Evolutionary conservation across 2,113 vertebrate species (phyloP).

Genomic region (Microcebus murinus): DNA sequence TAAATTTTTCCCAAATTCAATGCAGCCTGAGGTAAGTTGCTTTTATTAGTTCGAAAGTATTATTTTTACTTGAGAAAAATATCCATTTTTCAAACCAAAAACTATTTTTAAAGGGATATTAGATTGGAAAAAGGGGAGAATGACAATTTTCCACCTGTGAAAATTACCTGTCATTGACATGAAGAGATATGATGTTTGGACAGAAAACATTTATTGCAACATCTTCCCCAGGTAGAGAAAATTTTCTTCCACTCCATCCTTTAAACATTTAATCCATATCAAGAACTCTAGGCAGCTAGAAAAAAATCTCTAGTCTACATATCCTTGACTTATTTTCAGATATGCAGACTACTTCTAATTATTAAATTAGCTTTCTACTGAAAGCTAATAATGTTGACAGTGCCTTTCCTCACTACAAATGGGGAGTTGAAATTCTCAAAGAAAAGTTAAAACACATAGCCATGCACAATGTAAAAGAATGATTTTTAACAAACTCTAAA

Average conservation of each 20-base stretch:
- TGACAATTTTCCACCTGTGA: slow-evolving; percentile 49
- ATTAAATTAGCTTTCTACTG: neutral
- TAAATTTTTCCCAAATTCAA: neutral
- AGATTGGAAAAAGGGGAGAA: slow-evolving; percentile 11
- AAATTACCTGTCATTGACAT: slow-evolving; percentile 56
- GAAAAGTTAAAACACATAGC: neutral
- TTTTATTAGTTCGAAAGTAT: neutral
- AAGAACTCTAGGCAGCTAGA: neutral
- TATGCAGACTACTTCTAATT: neutral
- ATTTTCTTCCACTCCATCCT: neutral
- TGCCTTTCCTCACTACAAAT: neutral
- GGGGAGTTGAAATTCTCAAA: neutral
- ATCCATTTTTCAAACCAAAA: slow-evolving; percentile 45
- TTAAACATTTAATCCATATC: neutral
- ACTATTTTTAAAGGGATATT: slow-evolving; percentile 46
- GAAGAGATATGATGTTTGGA: slow-evolving; percentile 37
- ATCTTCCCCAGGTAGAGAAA: slow-evolving; percentile 12
- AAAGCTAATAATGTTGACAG: neutral
- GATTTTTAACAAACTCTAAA: neutral
- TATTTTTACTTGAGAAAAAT: slow-evolving; percentile 51
- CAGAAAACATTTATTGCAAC: slow-evolving; percentile 56
- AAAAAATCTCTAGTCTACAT: neutral
- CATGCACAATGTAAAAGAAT: neutral
- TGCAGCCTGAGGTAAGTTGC: neutral
- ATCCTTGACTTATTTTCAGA: neutral